Evolutionary conservation across 1,140 invertebrate genomes (phyloP).

Genomic region (Penaeus vannamei): DNA sequence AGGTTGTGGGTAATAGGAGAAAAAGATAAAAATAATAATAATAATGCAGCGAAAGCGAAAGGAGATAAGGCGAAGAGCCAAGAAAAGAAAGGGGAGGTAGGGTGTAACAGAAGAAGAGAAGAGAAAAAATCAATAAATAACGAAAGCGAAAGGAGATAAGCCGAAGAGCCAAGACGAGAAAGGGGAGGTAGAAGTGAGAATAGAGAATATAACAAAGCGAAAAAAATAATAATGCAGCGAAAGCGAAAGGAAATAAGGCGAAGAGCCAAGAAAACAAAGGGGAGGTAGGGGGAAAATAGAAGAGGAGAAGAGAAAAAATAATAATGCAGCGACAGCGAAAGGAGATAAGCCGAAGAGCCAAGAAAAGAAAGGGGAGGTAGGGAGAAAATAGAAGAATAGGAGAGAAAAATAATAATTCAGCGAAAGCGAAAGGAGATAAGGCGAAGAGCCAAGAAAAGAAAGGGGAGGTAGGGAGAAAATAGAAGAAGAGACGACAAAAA

Average conservation of each 20-base stretch:
- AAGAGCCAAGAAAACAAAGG: background rate
- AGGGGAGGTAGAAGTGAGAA: background rate
- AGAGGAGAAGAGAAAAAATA: too few relatives aligned
- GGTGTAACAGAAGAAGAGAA: background rate
- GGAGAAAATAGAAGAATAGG: too few relatives aligned
- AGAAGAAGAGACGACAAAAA: background rate
- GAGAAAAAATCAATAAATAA: background rate
- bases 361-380: too few relatives aligned
- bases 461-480: background rate
- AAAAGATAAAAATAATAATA: background rate
- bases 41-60: background rate
- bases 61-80: background rate
- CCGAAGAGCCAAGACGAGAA: background rate
- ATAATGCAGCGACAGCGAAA: too few relatives aligned
- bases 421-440: background rate
- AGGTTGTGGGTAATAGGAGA: background rate
- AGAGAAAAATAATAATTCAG: background rate
- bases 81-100: background rate
- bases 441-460: background rate
- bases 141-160: background rate
- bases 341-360: too few relatives aligned
- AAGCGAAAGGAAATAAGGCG: background rate
- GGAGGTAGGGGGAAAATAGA: too few relatives aligned
- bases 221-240: background rate
- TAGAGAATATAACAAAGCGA: background rate